Evolutionary conservation across 2,113 vertebrate genomes (phyloP), one percentile per base, ranked within the genome.

Genomic region (Girardinichthys multiradiatus): DNA sequence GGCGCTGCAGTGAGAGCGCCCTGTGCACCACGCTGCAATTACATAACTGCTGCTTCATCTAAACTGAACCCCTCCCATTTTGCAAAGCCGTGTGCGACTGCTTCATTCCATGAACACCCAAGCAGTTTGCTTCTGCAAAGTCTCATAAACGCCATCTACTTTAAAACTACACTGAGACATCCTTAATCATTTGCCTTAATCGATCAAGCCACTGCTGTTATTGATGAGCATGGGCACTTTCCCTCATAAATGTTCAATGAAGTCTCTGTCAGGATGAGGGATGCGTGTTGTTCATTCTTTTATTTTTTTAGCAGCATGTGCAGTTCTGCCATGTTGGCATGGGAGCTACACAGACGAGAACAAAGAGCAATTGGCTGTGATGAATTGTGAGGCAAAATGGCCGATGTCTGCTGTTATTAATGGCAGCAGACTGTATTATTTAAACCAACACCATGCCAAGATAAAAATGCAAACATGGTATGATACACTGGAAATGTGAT

Each of bases 361-460:
- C 87, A 90, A 91, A 88, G 86, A 86, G 85, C 86, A 86, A 76
- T 88, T 77, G 86, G 74, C 85, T 83, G 84, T 77, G 75, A 89
- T 89, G 88, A 91, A 89, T 82, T 85, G 88, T 4, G 68, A 85
- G 58, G 79, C 87, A 93, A 93, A 92, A 93, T 93, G 91, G 92
- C 91, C 76, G 91, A 90, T 81, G 81, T 82, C 76, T 88, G 82
- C 74, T 88, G 82, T 79, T 63, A 45, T 81, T 83, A 89, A 84
- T 90, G 88, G 83, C 74, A 71, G 79, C 26, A 5, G 69, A 76
- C 60, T 84, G 77, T 86, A 85, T 83, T 88, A 70, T 80, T 87
- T 42, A 83, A 87, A 83, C 72, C 80, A 74, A 76, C 82, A 66
- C 68, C 77, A 60, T 27, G 2, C 57, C 14, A 26, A 42, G n/a